phyloP scores from a whole-genome alignment of 2,888 invertebrate species.

The Dryobotodes eremita region DNA sequence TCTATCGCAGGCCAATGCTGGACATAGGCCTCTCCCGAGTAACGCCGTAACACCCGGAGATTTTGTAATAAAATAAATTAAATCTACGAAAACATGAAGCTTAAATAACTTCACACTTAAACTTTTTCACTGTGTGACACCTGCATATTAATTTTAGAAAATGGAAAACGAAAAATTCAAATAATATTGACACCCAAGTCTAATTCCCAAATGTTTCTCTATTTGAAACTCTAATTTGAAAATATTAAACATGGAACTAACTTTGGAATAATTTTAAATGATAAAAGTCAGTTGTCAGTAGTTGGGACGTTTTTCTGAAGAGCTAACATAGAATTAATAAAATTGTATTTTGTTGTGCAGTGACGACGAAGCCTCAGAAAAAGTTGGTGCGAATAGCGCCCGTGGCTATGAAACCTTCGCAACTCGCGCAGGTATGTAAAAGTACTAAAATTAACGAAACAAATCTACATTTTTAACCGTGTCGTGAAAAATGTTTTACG shows the following conservation, averaged over 20 bases:
- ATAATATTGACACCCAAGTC: slow-evolving; percentile 70
- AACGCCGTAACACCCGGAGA: background rate
- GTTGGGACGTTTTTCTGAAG: slow-evolving; percentile 41
- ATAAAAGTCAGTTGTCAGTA: slow-evolving; percentile 69
- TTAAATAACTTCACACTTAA: background rate
- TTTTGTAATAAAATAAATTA: background rate
- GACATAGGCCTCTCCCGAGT: background rate
- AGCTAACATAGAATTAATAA: slow-evolving; percentile 39
- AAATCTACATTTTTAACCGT: background rate
- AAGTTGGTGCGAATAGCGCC: slow-evolving; percentile 86
- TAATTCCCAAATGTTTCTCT: slow-evolving; percentile 73
- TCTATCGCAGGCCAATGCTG: background rate
- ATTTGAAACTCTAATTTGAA: slow-evolving; percentile 75
- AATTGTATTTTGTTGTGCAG: slow-evolving; percentile 65
- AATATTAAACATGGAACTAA: slow-evolving; percentile 71
- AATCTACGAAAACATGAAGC: background rate
- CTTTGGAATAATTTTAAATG: slow-evolving; percentile 73
- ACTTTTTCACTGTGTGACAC: slow-evolving; percentile 56
- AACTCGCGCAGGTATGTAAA: slow-evolving; percentile 75
- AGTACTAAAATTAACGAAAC: background rate
- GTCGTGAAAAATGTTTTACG: background rate
- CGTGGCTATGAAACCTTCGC: slow-evolving; percentile 70
- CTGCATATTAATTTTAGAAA: slow-evolving; percentile 68
- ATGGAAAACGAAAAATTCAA: slow-evolving; percentile 72
- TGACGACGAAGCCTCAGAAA: slow-evolving; percentile 77